Percentiles rank a stretch among this genome's conserved stretches.
These are phyloP conservation scores for Oophaga sylvatica DNA, from an alignment of 2,797 vertebrate genomes.

Conservation along the genomic window DNA sequence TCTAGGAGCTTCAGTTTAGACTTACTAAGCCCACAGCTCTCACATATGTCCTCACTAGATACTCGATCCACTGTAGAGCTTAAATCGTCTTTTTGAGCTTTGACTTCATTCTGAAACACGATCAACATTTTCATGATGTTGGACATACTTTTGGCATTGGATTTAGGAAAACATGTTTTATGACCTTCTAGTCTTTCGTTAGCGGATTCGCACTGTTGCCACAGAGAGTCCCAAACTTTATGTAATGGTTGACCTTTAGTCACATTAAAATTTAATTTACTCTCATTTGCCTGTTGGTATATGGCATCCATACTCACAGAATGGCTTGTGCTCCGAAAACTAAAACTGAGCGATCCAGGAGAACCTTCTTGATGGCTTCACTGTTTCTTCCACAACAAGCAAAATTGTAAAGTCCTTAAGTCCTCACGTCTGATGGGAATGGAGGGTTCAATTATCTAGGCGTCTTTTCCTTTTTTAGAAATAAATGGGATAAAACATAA, in stretches of 20 bases:
- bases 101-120: slow-evolving; percentile 24
- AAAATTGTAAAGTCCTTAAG: not conserved
- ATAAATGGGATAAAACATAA: not conserved
- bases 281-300: not conserved
- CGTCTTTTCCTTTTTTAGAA: not conserved
- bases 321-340: too few species aligned
- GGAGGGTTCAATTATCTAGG: not conserved
- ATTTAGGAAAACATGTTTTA: not conserved
- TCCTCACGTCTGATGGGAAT: not conserved
- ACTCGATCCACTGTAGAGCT: not conserved
- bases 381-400: not conserved
- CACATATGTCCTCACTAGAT: not conserved
- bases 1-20: not conserved
- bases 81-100: not conserved
- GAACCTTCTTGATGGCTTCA: not conserved
- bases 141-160: not conserved
- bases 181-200: slow-evolving; percentile 5
- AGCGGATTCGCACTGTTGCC: slow-evolving; percentile 38
- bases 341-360: not conserved
- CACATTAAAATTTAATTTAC: slow-evolving; percentile 18
- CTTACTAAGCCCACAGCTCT: not conserved
- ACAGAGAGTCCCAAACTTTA: slow-evolving; percentile 31
- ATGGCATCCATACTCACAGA: slow-evolving; percentile 39
- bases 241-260: not conserved
- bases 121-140: slow-evolving; percentile 30